phyloP scores from a whole-genome alignment of 2,797 vertebrate species.

The Pampus argenteus region DNA sequence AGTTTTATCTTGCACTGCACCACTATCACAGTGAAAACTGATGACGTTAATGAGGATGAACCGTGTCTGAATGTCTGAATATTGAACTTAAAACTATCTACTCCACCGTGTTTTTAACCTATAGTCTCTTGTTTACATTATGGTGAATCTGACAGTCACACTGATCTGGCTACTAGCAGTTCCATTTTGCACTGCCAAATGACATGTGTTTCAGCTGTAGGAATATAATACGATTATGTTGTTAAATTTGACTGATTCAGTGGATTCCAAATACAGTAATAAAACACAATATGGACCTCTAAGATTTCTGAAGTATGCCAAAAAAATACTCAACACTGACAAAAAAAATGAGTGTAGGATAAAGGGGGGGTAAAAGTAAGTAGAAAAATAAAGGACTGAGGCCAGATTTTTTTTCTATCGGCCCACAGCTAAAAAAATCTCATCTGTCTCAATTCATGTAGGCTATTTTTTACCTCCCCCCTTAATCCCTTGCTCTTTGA shows the following conservation, averaged over 20 bases:
- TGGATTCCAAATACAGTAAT: constrained; percentile 41
- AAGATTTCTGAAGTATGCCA: constrained; percentile 16
- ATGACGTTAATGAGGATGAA: too few relatives aligned
- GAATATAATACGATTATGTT: constrained; percentile 34
- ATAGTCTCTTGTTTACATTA: too few relatives aligned
- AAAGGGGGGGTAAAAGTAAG: constrained; percentile 35
- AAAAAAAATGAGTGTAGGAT: constrained; percentile 46
- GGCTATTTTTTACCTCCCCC: constrained; percentile 60
- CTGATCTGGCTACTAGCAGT: too few relatives aligned
- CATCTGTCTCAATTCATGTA: constrained; percentile 45
- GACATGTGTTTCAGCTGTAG: constrained; percentile 20
- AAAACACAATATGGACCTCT: constrained; percentile 9
- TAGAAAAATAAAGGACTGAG: constrained; percentile 8
- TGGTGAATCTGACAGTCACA: too few relatives aligned
- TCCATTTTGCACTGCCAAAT: too few relatives aligned
- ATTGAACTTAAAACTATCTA: too few relatives aligned
- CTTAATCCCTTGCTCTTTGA: constrained; percentile 55
- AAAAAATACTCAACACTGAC: constrained; percentile 29
- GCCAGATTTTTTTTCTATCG: constrained; percentile 44
- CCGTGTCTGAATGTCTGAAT: too few relatives aligned
- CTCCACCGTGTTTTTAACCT: too few relatives aligned
- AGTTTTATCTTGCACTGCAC: too few relatives aligned
- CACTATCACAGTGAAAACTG: too few relatives aligned
- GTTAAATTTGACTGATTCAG: constrained; percentile 36
- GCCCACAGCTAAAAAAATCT: constrained; percentile 38